Conservation (phyloP, 2,888 invertebrate genomes). For the Scaeva pyrastri region DNA sequence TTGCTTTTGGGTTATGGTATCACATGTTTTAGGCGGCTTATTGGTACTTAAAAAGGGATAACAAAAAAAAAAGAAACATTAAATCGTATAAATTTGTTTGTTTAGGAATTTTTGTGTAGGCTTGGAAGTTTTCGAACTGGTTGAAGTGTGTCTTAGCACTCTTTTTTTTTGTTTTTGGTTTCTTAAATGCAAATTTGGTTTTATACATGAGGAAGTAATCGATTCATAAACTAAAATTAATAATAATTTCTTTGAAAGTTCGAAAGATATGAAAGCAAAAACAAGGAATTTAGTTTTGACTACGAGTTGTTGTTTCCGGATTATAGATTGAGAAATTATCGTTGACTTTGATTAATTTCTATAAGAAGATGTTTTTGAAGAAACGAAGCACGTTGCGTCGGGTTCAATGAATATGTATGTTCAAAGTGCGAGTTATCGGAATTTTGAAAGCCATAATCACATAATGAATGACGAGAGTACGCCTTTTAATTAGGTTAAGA, state of each 20-base stretch:
- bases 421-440: too few species aligned
- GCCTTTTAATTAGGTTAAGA: too few species aligned
- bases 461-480: too few species aligned
- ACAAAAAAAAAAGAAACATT: neutral
- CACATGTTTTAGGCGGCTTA: neutral
- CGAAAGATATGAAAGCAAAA: too few species aligned
- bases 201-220: neutral
- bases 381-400: too few species aligned
- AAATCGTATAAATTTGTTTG: neutral
- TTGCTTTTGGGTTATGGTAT: neutral
- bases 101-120: constrained; percentile 15
- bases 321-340: too few species aligned
- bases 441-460: too few species aligned
- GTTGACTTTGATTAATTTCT: too few species aligned
- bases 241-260: neutral
- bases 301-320: too few species aligned
- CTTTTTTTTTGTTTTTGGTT: neutral
- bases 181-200: neutral
- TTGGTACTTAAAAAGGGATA: neutral
- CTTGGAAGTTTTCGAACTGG: neutral
- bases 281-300: too few species aligned
- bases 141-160: neutral
- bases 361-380: too few species aligned
- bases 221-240: neutral
- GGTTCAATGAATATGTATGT: too few species aligned